A percentile compares a stretch with the other conserved stretches of the same genome.
phyloP scores from a whole-genome alignment of 2,113 vertebrate species.

The Rutilus rutilus region DNA sequence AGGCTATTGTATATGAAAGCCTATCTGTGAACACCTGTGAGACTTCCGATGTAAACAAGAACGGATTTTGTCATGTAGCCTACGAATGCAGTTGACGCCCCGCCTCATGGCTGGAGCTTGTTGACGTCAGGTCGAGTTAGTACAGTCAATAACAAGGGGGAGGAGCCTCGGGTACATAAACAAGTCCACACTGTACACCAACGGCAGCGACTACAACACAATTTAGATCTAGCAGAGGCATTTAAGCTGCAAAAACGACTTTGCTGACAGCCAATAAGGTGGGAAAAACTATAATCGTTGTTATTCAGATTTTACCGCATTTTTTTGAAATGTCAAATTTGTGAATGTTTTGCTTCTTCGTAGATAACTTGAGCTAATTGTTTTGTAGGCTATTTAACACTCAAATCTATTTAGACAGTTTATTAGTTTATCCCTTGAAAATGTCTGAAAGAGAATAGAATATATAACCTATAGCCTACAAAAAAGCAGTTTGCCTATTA shows the following conservation, averaged over 20 bases:
- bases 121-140: slow-evolving; percentile 50
- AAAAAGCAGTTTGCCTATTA: not conserved
- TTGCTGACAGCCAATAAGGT: slow-evolving; percentile 14
- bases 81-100: not conserved
- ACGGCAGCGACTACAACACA: not conserved
- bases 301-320: not conserved
- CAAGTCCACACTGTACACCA: slow-evolving; percentile 57
- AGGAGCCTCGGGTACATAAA: slow-evolving; percentile 61
- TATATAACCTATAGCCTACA: no score
- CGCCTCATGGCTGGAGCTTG: slow-evolving; percentile 22
- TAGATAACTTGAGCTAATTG: not conserved
- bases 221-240: not conserved
- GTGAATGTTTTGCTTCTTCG: not conserved
- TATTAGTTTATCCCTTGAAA: not conserved
- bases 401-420: not conserved
- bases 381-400: not conserved
- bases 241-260: not conserved
- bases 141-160: slow-evolving; percentile 10
- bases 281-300: not conserved
- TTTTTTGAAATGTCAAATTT: not conserved
- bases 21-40: not conserved
- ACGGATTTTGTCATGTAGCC: no score
- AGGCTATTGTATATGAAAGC: not conserved
- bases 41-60: not conserved
- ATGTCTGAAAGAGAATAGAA: not conserved